Evolutionary conservation across 2,888 invertebrate genomes (phyloP).

Genomic region (Apodemia mormo): DNA sequence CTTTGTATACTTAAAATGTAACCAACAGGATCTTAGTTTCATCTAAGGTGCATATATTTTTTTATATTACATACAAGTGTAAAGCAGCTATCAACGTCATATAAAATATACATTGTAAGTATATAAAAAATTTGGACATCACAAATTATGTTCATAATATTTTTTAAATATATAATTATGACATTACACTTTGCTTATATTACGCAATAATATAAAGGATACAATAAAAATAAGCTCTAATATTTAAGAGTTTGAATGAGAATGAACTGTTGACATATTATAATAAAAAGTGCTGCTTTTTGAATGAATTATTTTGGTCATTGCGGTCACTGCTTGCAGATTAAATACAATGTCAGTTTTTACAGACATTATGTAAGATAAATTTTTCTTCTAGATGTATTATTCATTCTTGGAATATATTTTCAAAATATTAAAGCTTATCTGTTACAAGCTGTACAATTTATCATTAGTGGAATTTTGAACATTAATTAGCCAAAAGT

Average conservation of each 20-base stretch:
- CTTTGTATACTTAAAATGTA: not conserved
- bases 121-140: not conserved
- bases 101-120: not conserved
- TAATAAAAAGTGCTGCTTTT: not conserved
- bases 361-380: too few relatives aligned
- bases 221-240: not conserved
- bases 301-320: too few relatives aligned
- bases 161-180: not conserved
- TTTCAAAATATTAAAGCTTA: not conserved
- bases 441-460: not conserved
- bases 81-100: not conserved
- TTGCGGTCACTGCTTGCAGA: too few relatives aligned
- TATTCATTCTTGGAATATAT: too few relatives aligned
- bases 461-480: not conserved
- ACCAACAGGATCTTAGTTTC: not conserved
- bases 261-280: not conserved
- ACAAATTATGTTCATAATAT: not conserved
- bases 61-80: not conserved
- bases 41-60: not conserved
- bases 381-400: too few relatives aligned
- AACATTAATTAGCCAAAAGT: not conserved
- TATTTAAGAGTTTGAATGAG: not conserved
- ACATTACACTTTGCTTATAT: not conserved
- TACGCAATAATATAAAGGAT: not conserved
- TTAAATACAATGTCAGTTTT: not conserved